These are phyloP conservation scores for Rhea americana DNA, from an alignment of 2,113 vertebrate species.

Conservation along the genomic window DNA sequence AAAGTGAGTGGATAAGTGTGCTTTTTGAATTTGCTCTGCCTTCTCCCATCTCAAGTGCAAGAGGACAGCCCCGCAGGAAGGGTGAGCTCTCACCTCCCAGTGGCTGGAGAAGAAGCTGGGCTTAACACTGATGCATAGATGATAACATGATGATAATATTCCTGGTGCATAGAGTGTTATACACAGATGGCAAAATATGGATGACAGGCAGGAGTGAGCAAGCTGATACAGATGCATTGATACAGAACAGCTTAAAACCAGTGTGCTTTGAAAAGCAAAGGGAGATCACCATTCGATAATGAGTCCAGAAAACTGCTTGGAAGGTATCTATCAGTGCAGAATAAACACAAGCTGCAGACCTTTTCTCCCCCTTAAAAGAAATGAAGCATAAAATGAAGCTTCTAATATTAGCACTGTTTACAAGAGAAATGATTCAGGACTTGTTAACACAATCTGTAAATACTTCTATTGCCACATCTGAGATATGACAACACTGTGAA, in stretches of 20 bases:
- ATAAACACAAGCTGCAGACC: background rate
- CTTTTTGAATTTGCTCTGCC: background rate
- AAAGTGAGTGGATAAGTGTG: accelerated
- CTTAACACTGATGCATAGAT: background rate
- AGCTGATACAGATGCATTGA: background rate
- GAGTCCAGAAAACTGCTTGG: background rate
- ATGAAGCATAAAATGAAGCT: background rate
- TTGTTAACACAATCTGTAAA: constrained; percentile 5
- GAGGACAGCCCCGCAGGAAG: background rate
- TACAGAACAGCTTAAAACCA: background rate
- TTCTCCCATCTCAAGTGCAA: background rate
- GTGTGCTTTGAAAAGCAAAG: background rate
- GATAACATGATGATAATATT: too few species aligned
- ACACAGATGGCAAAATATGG: accelerated
- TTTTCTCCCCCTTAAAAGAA: background rate
- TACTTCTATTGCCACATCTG: background rate
- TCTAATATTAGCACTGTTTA: background rate
- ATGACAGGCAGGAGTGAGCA: background rate
- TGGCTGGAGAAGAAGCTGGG: background rate
- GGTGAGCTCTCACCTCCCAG: accelerated
- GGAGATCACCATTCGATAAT: accelerated
- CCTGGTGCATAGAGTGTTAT: accelerated
- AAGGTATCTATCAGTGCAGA: background rate
- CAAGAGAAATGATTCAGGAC: background rate
- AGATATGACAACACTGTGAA: background rate